A percentile compares a stretch with the other conserved stretches of the same genome.
phyloP scores from a whole-genome alignment of 2,113 vertebrate species.

The Ochotona curzoniae region DNA sequence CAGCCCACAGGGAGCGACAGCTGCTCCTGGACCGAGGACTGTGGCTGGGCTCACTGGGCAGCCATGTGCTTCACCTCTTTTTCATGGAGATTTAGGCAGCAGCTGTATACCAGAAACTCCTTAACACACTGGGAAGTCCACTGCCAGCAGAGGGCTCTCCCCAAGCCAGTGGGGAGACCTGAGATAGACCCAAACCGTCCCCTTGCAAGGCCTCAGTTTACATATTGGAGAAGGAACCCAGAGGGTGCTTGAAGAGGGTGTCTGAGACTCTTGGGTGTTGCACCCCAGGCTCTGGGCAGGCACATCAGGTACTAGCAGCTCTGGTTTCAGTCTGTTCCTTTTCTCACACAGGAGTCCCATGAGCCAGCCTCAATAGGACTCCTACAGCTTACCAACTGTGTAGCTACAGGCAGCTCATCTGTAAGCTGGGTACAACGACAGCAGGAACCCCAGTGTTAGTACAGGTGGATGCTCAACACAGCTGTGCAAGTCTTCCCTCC shows the following conservation, averaged over 20 bases:
- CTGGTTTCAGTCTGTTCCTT: not conserved
- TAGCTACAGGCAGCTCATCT: rapidly evolving
- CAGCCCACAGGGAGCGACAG: not conserved
- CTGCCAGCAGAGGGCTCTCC: not conserved
- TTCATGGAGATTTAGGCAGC: not conserved
- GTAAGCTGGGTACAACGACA: not conserved
- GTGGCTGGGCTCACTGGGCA: not conserved
- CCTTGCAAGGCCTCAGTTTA: not conserved
- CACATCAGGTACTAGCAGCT: not conserved
- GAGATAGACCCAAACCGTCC: no score
- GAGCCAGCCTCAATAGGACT: rapidly evolving
- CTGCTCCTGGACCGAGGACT: not conserved
- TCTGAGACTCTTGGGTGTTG: not conserved
- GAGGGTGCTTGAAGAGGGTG: no score
- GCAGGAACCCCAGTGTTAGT: not conserved
- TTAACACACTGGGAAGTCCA: not conserved
- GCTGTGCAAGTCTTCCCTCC: rapidly evolving
- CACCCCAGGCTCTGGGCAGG: not conserved
- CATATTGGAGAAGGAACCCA: no score
- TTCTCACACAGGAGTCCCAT: not conserved
- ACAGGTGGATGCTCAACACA: no score
- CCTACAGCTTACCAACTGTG: not conserved
- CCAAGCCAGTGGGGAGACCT: not conserved
- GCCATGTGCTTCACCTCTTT: not conserved
- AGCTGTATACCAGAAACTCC: not conserved